phyloP scores from a whole-genome alignment of 2,888 invertebrate species.

The Lasioglossum leucozonium region DNA sequence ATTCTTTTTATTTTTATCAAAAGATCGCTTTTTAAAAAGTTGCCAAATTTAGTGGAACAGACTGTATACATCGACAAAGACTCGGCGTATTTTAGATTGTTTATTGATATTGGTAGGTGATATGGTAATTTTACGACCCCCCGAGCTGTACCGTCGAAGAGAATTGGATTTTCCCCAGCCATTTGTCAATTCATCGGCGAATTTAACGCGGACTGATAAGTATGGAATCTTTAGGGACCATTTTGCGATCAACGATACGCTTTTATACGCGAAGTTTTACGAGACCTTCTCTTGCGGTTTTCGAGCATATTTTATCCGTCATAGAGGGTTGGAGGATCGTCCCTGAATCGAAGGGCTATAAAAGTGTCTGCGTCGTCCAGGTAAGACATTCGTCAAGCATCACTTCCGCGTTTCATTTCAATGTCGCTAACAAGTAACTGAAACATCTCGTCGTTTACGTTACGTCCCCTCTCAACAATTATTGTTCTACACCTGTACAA shows the following conservation, averaged over 20 bases:
- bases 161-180: not conserved
- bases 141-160: not conserved
- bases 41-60: not conserved
- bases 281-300: not conserved
- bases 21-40: not conserved
- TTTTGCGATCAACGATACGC: constrained; percentile 51
- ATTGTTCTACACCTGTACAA: not conserved
- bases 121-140: not conserved
- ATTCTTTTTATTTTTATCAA: not conserved
- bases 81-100: not conserved
- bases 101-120: not conserved
- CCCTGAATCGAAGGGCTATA: constrained; percentile 21
- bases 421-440: not conserved
- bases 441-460: not conserved
- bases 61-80: not conserved
- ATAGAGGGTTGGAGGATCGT: constrained; percentile 51
- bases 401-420: not conserved
- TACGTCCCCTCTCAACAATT: not conserved
- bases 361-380: constrained; percentile 39
- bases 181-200: constrained; percentile 35
- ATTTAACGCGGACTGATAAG: constrained; percentile 23
- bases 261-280: constrained; percentile 20
- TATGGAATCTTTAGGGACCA: constrained; percentile 57
- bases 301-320: constrained; percentile 13
- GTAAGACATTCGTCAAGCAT: constrained; percentile 33